These are phyloP conservation scores for Sporophila hypoxantha DNA, from an alignment of 2,113 vertebrate genomes.

Conservation along the genomic window DNA sequence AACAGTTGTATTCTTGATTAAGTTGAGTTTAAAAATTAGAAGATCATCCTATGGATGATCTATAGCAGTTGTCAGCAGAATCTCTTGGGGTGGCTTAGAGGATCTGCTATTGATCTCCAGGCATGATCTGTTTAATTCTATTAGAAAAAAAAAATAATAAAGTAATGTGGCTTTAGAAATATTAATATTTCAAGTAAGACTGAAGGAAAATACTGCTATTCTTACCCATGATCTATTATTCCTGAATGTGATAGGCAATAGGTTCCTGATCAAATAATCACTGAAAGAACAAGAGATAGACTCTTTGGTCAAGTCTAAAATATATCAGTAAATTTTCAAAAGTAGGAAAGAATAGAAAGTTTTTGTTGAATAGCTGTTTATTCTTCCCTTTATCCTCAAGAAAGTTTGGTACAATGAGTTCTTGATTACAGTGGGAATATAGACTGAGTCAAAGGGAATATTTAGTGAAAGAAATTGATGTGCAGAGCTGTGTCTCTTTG, in stretches of 20 bases:
- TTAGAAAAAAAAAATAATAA: neutral
- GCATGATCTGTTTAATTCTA: neutral
- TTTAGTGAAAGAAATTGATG: neutral
- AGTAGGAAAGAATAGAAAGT: neutral
- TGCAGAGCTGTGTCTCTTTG: neutral
- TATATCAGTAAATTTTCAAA: neutral
- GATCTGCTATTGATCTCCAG: neutral
- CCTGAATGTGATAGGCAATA: neutral
- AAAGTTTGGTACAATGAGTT: neutral
- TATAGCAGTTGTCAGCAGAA: neutral
- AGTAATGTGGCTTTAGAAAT: neutral
- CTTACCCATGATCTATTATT: neutral
- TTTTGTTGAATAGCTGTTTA: neutral
- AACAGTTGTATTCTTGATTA: neutral
- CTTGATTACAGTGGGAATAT: neutral
- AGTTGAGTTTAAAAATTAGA: neutral
- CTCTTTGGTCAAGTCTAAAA: neutral
- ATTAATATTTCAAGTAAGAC: neutral
- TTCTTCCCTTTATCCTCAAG: neutral
- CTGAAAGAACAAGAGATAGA: neutral
- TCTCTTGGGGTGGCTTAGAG: neutral
- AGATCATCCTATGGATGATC: neutral
- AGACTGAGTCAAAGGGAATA: neutral
- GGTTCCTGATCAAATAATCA: neutral
- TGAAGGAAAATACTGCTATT: neutral